Base-by-base conservation (phyloP, 2,888 invertebrate genomes). In the Tetragonula carbonaria region DNA sequence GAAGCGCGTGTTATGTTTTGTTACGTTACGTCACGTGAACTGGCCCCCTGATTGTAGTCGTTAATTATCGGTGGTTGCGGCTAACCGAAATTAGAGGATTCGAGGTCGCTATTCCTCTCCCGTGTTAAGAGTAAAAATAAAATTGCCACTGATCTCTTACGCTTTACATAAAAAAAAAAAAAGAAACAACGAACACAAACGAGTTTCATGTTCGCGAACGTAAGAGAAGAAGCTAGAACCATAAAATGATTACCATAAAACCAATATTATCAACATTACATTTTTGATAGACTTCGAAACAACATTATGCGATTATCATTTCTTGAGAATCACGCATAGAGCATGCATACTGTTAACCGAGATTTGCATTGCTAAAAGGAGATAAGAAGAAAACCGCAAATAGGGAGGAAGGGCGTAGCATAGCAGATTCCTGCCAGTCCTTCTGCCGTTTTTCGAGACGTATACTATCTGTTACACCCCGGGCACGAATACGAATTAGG, bases 401-500 rank as follows among this genome's bases (percentile, higher is more conserved):
- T 67, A 71, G 76, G 74, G 81, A 8, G 71, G 80, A 68, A 82
- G 87, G 87, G 84, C 71, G 80, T 80, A 82, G 80, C 57, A 86
- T 79, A 88, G 81, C 78, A 86, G 85, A 90, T 90, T 86, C 86
- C 82, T 86, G 90, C 81, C 87, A 87, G 87, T 89, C 84, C 91
- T 90, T 91, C 90, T 87, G 86, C 87, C 85, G 91, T 87, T 91
- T 86, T 91, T 88, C 88, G 85, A 90, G 89, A 90, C 89, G 87
- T 86, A 89, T 90, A 90, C 89, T 88, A 88, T 90, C 91, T 88
- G 85, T 86, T 90, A 88, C 88, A 91, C 91, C 93, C 88, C 88
- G 87, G 93, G 93, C 93, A 91, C 91, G 93, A 93, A 93, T 93
- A 93, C 91, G 92, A 92, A 93, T 93, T 92, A 93, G 92, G 90